A percentile compares a stretch with the other conserved stretches of the same genome.
These are phyloP conservation scores for Drosophila insularis DNA, from an alignment of 1,140 invertebrate species.

Conservation along the genomic window DNA sequence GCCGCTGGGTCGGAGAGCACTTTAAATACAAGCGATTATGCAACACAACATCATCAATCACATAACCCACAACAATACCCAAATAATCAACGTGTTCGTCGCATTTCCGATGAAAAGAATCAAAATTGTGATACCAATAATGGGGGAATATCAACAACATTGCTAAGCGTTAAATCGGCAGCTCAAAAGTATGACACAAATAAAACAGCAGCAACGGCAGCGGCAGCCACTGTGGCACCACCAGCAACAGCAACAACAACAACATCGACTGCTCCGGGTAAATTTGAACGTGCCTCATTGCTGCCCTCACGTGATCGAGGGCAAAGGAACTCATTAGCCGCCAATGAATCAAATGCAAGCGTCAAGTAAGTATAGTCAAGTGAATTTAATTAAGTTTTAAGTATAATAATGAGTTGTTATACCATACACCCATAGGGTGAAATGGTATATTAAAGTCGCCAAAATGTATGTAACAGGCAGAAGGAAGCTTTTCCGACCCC, in stretches of 20 bases:
- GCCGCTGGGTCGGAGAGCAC: conserved; percentile 71
- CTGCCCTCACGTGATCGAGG: conserved; percentile 54
- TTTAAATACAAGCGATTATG: conserved; percentile 30
- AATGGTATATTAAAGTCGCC: too few species aligned
- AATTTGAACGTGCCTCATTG: conserved; percentile 58
- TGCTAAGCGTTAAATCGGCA: conserved; percentile 56
- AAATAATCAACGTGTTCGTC: conserved; percentile 59
- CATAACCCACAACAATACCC: conserved; percentile 31
- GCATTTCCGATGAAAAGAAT: conserved; percentile 82
- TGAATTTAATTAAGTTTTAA: too few species aligned
- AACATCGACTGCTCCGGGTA: conserved; percentile 41
- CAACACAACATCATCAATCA: conserved; percentile 13
- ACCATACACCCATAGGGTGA: too few species aligned
- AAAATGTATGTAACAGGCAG: too few species aligned
- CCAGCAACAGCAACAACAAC: conserved; percentile 22
- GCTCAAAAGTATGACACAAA: conserved; percentile 61
- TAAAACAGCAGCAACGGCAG: conserved; percentile 42
- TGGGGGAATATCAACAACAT: conserved; percentile 26
- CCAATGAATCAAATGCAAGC: conserved; percentile 59
- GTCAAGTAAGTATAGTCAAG: conserved; percentile 57
- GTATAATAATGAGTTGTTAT: too few species aligned
- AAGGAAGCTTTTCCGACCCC: too few species aligned
- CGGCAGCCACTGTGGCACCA: conserved; percentile 39
- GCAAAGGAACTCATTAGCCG: conserved; percentile 48
- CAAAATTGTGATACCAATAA: conserved; percentile 80